Evolutionary conservation across 2,113 vertebrate genomes (phyloP).

Genomic region (Leuciscus idus): DNA sequence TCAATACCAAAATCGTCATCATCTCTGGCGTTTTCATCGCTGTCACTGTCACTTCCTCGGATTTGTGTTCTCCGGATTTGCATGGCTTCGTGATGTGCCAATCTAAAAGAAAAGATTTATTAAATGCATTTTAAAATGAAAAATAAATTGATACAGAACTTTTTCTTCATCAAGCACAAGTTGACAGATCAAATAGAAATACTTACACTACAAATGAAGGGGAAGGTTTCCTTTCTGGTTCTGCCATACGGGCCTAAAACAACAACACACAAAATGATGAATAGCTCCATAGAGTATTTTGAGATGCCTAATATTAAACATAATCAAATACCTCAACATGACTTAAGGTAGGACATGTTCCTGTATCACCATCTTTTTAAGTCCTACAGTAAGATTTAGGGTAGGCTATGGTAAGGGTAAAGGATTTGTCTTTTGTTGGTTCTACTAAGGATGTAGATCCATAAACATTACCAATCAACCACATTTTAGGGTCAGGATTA

Average conservation of each 20-base stretch:
- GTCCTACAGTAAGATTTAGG: background rate
- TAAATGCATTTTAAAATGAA: background rate
- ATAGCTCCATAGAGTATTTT: background rate
- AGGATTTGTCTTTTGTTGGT: background rate
- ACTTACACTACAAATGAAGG: slow-evolving; percentile 76
- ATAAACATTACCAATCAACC: background rate
- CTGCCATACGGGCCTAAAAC: slow-evolving; percentile 67
- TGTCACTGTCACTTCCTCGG: slow-evolving; percentile 78
- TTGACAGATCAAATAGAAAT: background rate
- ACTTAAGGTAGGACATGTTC: background rate
- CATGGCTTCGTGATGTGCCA: slow-evolving; percentile 82
- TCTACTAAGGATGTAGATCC: background rate
- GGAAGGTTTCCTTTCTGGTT: slow-evolving; percentile 57
- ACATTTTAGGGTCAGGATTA: background rate
- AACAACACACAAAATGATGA: background rate
- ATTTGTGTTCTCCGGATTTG: slow-evolving; percentile 84
- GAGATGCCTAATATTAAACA: background rate
- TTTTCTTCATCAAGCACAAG: background rate
- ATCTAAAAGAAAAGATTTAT: slow-evolving; percentile 64
- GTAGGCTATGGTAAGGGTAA: background rate
- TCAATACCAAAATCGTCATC: slow-evolving; percentile 64
- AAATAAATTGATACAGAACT: background rate
- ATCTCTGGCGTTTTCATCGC: slow-evolving; percentile 73
- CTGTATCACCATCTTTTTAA: background rate
- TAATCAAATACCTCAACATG: background rate